Conservation (phyloP, 2,888 invertebrate species). For the Amiota mariae region DNA sequence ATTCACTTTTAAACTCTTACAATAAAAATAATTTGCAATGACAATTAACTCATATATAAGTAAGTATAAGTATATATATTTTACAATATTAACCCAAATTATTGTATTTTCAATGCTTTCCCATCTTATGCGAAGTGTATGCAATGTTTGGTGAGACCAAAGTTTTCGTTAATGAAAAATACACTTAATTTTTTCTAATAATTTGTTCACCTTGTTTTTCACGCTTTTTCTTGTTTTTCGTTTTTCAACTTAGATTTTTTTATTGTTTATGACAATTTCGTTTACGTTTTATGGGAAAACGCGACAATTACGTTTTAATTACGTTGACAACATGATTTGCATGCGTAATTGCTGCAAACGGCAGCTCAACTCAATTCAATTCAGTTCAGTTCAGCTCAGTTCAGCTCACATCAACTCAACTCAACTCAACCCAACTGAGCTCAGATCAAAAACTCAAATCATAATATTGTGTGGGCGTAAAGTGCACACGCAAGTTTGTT, state of each 20-base stretch:
- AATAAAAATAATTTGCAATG: too few relatives aligned
- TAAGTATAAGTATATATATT: too few relatives aligned
- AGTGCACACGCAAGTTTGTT: constrained; percentile 46
- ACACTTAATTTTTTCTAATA: neutral
- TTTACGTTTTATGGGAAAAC: constrained; percentile 48
- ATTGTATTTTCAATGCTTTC: too few relatives aligned
- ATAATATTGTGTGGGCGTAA: constrained; percentile 1
- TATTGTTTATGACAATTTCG: constrained; percentile 54
- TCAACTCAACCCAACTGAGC: constrained; percentile 24
- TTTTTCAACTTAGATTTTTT: constrained; percentile 9
- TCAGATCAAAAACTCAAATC: neutral
- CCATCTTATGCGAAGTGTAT: too few relatives aligned
- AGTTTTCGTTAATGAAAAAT: too few relatives aligned
- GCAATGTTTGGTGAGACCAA: too few relatives aligned
- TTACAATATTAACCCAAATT: too few relatives aligned
- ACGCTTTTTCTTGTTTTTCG: neutral
- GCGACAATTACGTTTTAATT: constrained; percentile 62
- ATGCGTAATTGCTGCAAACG: constrained; percentile 56
- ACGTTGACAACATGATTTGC: constrained; percentile 64
- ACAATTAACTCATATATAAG: too few relatives aligned
- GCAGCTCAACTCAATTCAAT: constrained; percentile 50
- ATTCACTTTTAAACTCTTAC: too few relatives aligned
- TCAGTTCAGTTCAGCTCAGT: constrained; percentile 21
- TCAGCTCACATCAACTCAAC: constrained; percentile 27
- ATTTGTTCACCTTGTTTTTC: neutral